A percentile compares a stretch with the other conserved stretches of the same genome.
phyloP scores from a whole-genome alignment of 2,888 invertebrate genomes.

The Tetragonisca angustula region DNA sequence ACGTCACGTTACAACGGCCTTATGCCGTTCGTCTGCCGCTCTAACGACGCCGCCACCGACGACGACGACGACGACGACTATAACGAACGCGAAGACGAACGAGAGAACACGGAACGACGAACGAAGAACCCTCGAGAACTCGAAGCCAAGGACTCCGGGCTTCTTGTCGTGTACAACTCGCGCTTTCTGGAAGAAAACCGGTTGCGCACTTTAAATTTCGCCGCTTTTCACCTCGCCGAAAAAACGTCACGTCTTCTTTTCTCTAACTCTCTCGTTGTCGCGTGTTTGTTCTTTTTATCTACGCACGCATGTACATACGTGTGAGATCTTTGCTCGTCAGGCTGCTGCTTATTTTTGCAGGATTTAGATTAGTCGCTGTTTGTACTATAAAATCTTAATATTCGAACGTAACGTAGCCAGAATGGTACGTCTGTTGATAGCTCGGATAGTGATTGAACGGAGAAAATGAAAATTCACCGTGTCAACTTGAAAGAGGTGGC shows the following conservation, averaged over 20 bases:
- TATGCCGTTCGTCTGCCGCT: constrained; percentile 40
- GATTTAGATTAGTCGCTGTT: not conserved
- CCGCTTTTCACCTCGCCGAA: constrained; percentile 30
- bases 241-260: constrained; percentile 42
- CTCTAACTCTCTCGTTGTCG: not conserved
- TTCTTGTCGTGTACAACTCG: constrained; percentile 30
- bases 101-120: constrained; percentile 38
- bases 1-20: constrained; percentile 61
- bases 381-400: not conserved
- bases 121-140: constrained; percentile 53
- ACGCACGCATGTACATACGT: not conserved
- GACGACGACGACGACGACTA: not conserved
- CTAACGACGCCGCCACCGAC: constrained; percentile 42
- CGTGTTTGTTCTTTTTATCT: not conserved
- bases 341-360: not conserved
- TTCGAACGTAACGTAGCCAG: no score
- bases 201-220: constrained; percentile 56
- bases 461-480: constrained; percentile 28
- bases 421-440: no score
- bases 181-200: constrained; percentile 26
- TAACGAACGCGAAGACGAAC: constrained; percentile 48
- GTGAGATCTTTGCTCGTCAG: not conserved
- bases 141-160: constrained; percentile 14
- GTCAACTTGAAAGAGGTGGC: constrained; percentile 31
- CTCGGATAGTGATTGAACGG: constrained; percentile 37